phyloP scores from a whole-genome alignment of 53 echinoderm and acorn worm genomes.

The Paracentrotus lividus region DNA sequence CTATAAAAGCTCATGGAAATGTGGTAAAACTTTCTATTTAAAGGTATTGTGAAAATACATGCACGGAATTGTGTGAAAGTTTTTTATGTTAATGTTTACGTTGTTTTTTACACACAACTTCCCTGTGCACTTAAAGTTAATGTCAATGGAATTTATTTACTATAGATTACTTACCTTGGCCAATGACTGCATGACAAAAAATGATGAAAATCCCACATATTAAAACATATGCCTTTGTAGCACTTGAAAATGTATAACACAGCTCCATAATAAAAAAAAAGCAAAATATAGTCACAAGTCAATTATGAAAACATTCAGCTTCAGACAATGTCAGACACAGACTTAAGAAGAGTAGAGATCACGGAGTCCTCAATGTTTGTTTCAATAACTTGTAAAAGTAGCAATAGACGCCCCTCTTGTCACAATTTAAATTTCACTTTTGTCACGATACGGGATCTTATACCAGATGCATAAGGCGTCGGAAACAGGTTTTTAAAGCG shows the following conservation, averaged over 20 bases:
- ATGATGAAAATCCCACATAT: slow-evolving; percentile 16
- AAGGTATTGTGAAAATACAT: too few species aligned
- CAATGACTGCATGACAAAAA: neutral
- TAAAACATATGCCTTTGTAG: neutral
- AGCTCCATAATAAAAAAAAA: neutral
- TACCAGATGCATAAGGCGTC: neutral
- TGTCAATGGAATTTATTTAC: neutral
- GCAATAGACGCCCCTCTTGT: neutral
- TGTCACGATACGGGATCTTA: neutral
- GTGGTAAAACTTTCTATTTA: too few species aligned
- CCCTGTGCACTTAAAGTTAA: neutral
- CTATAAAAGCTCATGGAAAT: too few species aligned
- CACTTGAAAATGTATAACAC: neutral
- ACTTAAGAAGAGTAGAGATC: neutral
- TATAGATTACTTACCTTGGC: neutral
- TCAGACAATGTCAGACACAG: neutral
- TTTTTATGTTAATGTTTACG: too few species aligned
- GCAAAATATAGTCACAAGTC: neutral
- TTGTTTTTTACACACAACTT: neutral
- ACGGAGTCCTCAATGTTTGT: too few species aligned
- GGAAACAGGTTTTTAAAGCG: neutral
- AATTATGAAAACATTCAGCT: neutral
- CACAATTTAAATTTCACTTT: neutral
- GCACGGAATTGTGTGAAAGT: too few species aligned
- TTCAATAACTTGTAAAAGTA: too few species aligned